Evolutionary conservation across 2,113 vertebrate genomes (phyloP).

Genomic region (Poeciliopsis prolifica): DNA sequence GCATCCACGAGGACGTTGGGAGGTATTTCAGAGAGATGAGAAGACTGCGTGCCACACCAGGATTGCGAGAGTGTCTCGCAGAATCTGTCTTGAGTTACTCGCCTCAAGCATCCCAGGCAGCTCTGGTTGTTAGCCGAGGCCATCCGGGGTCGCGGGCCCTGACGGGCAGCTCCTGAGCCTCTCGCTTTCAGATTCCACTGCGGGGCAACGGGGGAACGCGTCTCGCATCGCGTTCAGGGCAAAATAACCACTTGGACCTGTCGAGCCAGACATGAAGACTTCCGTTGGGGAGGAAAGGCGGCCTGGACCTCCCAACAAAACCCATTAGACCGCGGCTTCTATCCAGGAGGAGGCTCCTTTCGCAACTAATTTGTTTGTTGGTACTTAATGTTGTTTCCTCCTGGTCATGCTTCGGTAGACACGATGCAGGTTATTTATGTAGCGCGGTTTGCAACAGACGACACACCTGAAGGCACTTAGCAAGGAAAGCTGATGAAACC

Average conservation of each 20-base stretch:
- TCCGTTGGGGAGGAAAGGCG: conserved; percentile 44
- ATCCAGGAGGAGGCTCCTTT: background rate
- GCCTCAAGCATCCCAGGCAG: conserved; percentile 72
- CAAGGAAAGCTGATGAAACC: background rate
- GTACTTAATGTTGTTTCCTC: background rate
- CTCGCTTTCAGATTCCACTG: conserved; percentile 75
- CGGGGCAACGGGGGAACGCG: conserved; percentile 59
- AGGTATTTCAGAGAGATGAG: conserved; percentile 68
- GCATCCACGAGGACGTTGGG: conserved; percentile 54
- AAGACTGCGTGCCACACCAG: conserved; percentile 70
- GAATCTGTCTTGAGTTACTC: conserved; percentile 80
- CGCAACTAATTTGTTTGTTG: conserved; percentile 1
- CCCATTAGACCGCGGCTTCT: conserved; percentile 18
- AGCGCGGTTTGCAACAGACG: background rate
- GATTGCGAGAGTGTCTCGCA: conserved; percentile 67
- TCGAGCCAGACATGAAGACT: conserved; percentile 57
- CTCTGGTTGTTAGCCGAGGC: conserved; percentile 68
- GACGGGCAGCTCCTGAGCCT: conserved; percentile 72
- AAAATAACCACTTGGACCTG: conserved; percentile 64
- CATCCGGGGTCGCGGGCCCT: conserved; percentile 70
- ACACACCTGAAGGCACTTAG: background rate
- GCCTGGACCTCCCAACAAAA: conserved; percentile 63
- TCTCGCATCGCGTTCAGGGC: conserved; percentile 55
- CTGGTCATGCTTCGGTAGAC: background rate
- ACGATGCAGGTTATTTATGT: background rate